Conservation (phyloP, 2,888 invertebrate species). For the Siphonodentalium dalli region DNA sequence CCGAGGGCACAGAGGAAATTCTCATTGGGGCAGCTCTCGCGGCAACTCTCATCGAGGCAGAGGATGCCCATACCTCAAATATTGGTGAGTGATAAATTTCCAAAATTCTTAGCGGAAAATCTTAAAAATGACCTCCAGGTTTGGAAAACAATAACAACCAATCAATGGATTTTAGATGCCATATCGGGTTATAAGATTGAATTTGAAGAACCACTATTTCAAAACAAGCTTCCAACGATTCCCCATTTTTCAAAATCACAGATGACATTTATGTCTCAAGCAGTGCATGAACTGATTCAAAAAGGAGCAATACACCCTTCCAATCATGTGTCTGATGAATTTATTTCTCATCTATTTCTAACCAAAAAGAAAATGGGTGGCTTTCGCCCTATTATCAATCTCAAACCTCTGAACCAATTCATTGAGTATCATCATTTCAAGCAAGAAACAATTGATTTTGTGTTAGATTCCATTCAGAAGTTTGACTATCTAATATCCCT, state of each 20-base stretch:
- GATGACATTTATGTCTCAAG: too few relatives aligned
- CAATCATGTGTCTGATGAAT: not conserved
- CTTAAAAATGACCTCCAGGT: not conserved
- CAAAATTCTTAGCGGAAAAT: too few relatives aligned
- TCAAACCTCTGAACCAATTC: slow-evolving; percentile 2
- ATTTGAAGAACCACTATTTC: not conserved
- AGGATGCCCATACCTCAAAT: too few relatives aligned
- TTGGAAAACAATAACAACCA: slow-evolving; percentile 2
- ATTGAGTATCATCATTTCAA: slow-evolving; percentile 6
- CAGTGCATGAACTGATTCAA: not conserved
- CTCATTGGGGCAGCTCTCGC: too few relatives aligned
- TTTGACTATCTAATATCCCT: slow-evolving; percentile 1
- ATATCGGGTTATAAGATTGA: not conserved
- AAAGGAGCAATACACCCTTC: not conserved
- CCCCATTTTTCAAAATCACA: not conserved
- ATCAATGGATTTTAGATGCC: not conserved
- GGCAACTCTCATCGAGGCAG: too few relatives aligned
- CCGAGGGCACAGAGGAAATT: too few relatives aligned
- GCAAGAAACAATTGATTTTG: slow-evolving; percentile 2
- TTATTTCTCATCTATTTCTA: not conserved
- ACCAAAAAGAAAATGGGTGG: not conserved
- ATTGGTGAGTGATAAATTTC: too few relatives aligned
- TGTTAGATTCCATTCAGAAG: slow-evolving; percentile 6
- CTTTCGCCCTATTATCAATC: slow-evolving; percentile 9
- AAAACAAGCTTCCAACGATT: not conserved